Conservation (phyloP, 2,888 invertebrate genomes). For the Lasius fuliginosus region DNA sequence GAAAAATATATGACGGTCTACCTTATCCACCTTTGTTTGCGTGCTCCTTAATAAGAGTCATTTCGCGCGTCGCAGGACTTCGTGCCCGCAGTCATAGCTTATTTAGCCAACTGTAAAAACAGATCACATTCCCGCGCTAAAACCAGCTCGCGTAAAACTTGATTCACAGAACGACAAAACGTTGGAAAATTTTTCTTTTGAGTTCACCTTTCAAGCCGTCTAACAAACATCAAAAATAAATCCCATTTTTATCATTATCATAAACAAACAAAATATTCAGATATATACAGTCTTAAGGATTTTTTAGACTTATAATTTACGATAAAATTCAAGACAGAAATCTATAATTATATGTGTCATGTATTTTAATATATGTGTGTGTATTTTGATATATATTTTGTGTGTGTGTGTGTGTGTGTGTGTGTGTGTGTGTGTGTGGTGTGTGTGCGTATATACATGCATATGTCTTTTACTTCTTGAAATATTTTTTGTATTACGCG, state of each 20-base stretch:
- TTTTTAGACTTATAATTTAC: background rate
- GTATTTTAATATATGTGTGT: background rate
- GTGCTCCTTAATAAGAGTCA: conserved; percentile 38
- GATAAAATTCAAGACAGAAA: background rate
- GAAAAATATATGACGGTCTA: conserved; percentile 23
- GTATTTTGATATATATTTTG: too few relatives aligned
- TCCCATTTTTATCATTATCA: conserved; percentile 6
- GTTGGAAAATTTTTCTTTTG: conserved; percentile 1
- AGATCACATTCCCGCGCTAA: conserved; percentile 52
- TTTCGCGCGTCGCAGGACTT: conserved; percentile 44
- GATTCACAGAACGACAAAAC: conserved; percentile 42
- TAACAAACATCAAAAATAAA: conserved; percentile 8
- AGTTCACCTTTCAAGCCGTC: conserved; percentile 16
- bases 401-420: too few relatives aligned
- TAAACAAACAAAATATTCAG: background rate
- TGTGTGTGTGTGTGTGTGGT: too few relatives aligned
- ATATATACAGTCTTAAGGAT: background rate
- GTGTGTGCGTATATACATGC: too few relatives aligned
- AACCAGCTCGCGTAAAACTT: conserved; percentile 36
- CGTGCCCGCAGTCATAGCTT: conserved; percentile 37
- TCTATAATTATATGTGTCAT: background rate
- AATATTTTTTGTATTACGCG: too few relatives aligned
- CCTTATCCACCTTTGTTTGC: conserved; percentile 28
- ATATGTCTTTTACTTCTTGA: too few relatives aligned
- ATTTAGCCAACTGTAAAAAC: conserved; percentile 67